These are phyloP conservation scores for Bucco capensis DNA, from an alignment of 2,113 vertebrate genomes.

Conservation along the genomic window DNA sequence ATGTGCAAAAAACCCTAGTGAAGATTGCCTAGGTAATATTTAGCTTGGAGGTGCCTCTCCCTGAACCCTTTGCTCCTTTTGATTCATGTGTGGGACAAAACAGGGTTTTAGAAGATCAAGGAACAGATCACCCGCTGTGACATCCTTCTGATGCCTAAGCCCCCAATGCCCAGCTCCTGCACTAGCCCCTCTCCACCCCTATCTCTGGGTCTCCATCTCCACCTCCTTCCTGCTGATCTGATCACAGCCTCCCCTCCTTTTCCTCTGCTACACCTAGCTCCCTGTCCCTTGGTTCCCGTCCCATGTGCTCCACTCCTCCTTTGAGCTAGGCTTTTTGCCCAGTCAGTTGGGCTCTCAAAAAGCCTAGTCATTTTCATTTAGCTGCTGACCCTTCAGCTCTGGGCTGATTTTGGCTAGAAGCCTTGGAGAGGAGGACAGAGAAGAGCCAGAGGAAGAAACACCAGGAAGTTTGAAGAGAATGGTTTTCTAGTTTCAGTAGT, in stretches of 20 bases:
- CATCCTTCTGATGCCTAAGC: background rate
- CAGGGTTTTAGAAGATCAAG: background rate
- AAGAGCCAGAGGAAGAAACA: background rate
- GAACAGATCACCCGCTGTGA: background rate
- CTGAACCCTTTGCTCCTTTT: background rate
- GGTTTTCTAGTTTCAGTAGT: background rate
- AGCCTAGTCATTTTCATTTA: background rate
- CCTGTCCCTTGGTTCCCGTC: background rate
- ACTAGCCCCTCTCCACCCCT: background rate
- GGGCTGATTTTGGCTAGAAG: background rate
- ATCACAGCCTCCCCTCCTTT: background rate
- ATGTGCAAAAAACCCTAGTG: background rate
- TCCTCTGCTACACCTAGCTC: background rate
- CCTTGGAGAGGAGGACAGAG: background rate
- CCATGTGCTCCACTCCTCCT: background rate
- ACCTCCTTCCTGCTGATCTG: background rate
- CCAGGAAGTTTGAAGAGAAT: background rate
- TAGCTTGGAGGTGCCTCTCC: background rate
- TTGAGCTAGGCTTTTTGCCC: background rate
- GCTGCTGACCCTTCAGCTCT: background rate
- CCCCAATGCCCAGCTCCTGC: background rate
- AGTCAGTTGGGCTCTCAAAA: background rate
- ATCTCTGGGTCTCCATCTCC: background rate
- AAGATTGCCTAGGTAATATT: background rate
- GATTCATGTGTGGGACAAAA: fast-evolving